A percentile compares a stretch with the other conserved stretches of the same genome.
phyloP scores from a whole-genome alignment of 2,888 invertebrate genomes.

The Troides aeacus region DNA sequence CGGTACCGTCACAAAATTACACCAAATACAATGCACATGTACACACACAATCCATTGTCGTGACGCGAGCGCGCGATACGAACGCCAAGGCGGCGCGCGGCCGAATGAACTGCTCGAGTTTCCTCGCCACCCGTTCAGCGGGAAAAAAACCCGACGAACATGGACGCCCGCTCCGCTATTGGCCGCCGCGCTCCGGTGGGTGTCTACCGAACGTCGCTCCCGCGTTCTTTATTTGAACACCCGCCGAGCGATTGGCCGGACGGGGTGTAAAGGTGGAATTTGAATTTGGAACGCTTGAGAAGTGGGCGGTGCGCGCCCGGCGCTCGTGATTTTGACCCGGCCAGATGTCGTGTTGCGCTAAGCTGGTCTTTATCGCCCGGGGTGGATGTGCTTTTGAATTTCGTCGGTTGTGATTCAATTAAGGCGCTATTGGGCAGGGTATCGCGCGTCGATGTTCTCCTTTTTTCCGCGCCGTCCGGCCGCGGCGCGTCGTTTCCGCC shows the following conservation, averaged over 20 bases:
- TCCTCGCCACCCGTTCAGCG: constrained; percentile 52
- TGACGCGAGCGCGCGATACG: constrained; percentile 73
- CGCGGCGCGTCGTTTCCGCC: constrained; percentile 48
- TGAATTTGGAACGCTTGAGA: constrained; percentile 68
- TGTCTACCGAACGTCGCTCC: constrained; percentile 48
- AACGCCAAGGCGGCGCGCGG: constrained; percentile 76
- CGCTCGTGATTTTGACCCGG: constrained; percentile 67
- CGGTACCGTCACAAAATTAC: constrained; percentile 66
- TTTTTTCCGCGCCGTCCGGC: constrained; percentile 42
- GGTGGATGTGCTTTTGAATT: constrained; percentile 57
- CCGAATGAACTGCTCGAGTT: constrained; percentile 65
- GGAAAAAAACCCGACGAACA: constrained; percentile 63
- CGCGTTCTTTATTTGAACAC: constrained; percentile 60
- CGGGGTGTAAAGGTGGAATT: constrained; percentile 60
- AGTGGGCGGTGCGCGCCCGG: constrained; percentile 65
- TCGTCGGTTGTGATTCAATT: constrained; percentile 71
- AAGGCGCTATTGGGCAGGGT: constrained; percentile 65
- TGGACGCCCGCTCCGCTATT: constrained; percentile 63
- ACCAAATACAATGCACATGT: constrained; percentile 73
- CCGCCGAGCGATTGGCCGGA: constrained; percentile 54
- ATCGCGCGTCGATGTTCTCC: constrained; percentile 48
- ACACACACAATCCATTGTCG: constrained; percentile 74
- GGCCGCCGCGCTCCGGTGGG: constrained; percentile 54
- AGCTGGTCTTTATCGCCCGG: constrained; percentile 49
- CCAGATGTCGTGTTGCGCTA: constrained; percentile 60